These are phyloP conservation scores for Ceratosolen fusciceps DNA, from an alignment of 1,140 invertebrate genomes.

Conservation along the genomic window DNA sequence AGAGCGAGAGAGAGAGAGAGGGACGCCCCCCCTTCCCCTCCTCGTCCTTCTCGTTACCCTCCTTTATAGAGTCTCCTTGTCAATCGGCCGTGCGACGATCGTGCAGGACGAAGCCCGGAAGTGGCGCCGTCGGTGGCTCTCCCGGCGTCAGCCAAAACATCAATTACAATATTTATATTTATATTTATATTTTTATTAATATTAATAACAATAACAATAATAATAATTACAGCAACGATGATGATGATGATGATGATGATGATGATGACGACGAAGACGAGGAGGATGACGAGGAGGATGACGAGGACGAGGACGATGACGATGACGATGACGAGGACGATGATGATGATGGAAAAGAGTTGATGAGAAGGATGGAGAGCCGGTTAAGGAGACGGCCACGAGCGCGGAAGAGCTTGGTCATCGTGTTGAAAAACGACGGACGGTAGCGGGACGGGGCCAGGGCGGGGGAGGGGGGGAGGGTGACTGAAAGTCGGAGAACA, in stretches of 20 bases:
- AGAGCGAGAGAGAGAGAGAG: no score
- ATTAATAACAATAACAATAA: no score
- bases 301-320: no score
- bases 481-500: background rate
- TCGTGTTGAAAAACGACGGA: conserved; percentile 15
- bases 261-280: no score
- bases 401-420: conserved; percentile 20
- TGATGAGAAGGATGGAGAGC: background rate
- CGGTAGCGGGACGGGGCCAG: background rate
- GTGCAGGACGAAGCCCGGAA: background rate
- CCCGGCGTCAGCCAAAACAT: no score
- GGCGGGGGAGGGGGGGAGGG: background rate
- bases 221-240: no score
- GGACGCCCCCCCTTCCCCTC: no score
- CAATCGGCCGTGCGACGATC: background rate
- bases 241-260: no score
- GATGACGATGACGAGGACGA: no score
- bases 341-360: background rate
- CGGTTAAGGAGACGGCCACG: conserved; percentile 12
- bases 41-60: conserved; percentile 53
- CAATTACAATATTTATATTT: no score
- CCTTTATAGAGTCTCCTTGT: background rate
- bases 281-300: no score
- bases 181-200: no score
- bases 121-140: background rate